Conservation (phyloP, 2,113 vertebrate genomes). For the Paramormyrops kingsleyae region DNA sequence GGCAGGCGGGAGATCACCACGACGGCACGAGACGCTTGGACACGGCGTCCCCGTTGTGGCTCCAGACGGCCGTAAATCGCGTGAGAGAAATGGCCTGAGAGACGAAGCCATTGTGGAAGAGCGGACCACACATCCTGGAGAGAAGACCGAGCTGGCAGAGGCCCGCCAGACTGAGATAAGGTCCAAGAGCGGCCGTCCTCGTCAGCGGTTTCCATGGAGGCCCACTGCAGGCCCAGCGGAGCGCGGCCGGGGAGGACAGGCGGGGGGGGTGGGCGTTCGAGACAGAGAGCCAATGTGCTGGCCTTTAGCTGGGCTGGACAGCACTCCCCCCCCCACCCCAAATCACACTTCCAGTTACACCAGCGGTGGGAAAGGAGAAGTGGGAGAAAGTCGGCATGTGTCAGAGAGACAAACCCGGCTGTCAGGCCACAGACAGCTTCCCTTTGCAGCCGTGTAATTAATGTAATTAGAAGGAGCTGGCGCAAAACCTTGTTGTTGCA, state of each 20-base stretch:
- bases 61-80: not conserved
- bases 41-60: not conserved
- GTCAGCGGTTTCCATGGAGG: conserved; percentile 47
- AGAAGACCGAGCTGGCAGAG: not conserved
- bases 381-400: not conserved
- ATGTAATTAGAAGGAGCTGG: not conserved
- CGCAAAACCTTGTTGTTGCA: not conserved
- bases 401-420: not conserved
- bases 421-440: not conserved
- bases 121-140: not conserved
- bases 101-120: not conserved
- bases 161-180: conserved; percentile 35
- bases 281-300: not conserved
- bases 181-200: conserved; percentile 34
- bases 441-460: conserved; percentile 3
- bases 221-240: conserved; percentile 35
- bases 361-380: not conserved
- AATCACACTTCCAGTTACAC: not conserved
- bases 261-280: not conserved
- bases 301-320: conserved; percentile 12
- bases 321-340: not conserved
- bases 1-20: not conserved
- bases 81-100: not conserved
- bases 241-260: conserved; percentile 2
- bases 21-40: not conserved